Percentiles rank a stretch among this genome's conserved stretches.
Evolutionary conservation across 2,888 invertebrate species (phyloP).

Genomic region (Cinara cedri): DNA sequence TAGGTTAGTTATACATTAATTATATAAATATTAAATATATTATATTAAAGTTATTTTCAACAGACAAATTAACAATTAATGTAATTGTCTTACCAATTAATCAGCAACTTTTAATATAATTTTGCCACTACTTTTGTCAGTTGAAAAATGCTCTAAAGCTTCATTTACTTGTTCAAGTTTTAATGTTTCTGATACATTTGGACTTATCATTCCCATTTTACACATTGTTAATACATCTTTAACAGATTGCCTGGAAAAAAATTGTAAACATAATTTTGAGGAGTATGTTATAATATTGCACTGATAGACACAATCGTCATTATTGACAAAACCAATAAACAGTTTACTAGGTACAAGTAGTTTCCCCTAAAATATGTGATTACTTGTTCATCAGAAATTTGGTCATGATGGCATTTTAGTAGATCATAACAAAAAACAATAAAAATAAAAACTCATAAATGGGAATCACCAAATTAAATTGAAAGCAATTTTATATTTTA

Average conservation of each 20-base stretch:
- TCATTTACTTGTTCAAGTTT: constrained; percentile 69
- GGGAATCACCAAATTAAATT: too few species aligned
- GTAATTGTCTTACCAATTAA: constrained; percentile 20
- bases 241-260: constrained; percentile 65
- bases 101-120: constrained; percentile 65
- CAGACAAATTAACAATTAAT: neutral
- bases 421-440: too few species aligned
- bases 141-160: constrained; percentile 68
- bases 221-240: constrained; percentile 69
- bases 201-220: constrained; percentile 69
- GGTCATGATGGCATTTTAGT: too few species aligned
- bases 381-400: too few species aligned
- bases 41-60: neutral
- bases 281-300: too few species aligned
- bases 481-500: too few species aligned
- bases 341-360: too few species aligned
- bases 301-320: too few species aligned
- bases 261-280: neutral
- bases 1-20: neutral
- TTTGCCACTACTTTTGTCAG: constrained; percentile 70
- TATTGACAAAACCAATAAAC: too few species aligned
- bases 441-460: too few species aligned
- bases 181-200: constrained; percentile 67
- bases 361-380: too few species aligned
- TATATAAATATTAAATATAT: neutral